phyloP scores from a whole-genome alignment of 2,113 vertebrate genomes.

The Azemiops feae region DNA sequence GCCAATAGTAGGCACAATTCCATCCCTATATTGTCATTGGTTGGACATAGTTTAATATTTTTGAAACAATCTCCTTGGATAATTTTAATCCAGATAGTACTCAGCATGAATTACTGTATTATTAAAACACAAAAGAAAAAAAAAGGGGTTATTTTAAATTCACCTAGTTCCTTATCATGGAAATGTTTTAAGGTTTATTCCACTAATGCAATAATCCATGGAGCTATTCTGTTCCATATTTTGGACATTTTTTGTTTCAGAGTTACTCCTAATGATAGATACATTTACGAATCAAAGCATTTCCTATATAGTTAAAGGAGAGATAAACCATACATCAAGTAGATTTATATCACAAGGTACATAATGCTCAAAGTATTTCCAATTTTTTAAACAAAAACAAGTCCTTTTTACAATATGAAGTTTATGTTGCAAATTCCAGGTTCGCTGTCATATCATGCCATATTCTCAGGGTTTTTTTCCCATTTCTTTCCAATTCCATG shows the following conservation, averaged over 20 bases:
- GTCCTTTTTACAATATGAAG: not conserved
- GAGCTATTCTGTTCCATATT: not conserved
- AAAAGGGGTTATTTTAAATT: not conserved
- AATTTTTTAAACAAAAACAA: not conserved
- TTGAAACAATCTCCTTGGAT: not conserved
- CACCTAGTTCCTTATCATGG: not conserved
- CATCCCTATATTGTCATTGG: not conserved
- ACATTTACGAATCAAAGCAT: not conserved
- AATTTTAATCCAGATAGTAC: not conserved
- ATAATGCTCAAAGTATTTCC: not conserved
- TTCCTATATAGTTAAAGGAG: not conserved
- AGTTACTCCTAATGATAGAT: not conserved
- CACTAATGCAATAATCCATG: not conserved
- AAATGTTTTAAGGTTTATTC: not conserved
- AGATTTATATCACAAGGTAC: not conserved
- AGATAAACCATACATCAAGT: not conserved
- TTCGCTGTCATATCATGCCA: not conserved
- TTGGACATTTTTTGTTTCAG: not conserved
- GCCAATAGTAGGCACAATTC: not conserved
- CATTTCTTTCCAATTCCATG: not conserved
- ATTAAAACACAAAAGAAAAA: not conserved
- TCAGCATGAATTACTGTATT: not conserved
- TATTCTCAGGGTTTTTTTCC: not conserved
- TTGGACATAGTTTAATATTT: not conserved
- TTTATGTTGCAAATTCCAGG: not conserved